These are phyloP conservation scores for Eretmochelys imbricata DNA, from an alignment of 2,113 vertebrate species.

Conservation along the genomic window DNA sequence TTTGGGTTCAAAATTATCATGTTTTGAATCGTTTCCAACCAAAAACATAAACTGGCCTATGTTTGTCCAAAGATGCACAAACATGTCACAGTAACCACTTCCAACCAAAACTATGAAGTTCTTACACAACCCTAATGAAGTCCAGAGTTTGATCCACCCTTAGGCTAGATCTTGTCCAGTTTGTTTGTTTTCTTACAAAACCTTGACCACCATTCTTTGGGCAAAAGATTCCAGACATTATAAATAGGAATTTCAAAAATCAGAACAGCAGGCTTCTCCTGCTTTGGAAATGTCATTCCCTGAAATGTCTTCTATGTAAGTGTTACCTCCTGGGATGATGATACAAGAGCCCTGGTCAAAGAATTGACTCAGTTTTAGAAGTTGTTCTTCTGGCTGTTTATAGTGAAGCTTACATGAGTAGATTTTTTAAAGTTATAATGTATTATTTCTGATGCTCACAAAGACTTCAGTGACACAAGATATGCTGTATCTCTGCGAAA, in stretches of 20 bases:
- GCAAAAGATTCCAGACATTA: slow-evolving; percentile 9
- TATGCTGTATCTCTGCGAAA: neutral
- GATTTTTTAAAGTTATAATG: neutral
- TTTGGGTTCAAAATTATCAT: neutral
- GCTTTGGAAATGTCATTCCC: neutral
- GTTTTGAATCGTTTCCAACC: slow-evolving; percentile 8
- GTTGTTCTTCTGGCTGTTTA: neutral
- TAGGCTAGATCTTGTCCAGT: neutral
- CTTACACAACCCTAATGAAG: neutral
- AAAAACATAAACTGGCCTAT: neutral
- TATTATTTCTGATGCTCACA: neutral
- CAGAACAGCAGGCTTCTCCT: neutral
- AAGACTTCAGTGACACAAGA: neutral
- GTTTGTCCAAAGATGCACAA: slow-evolving; percentile 6
- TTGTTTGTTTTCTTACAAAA: neutral
- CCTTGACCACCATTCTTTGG: neutral
- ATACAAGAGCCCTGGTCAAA: neutral
- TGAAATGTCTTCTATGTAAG: neutral
- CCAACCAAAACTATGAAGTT: neutral
- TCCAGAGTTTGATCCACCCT: neutral
- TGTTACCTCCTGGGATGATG: rapidly evolving
- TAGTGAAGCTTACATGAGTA: neutral
- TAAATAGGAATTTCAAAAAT: neutral
- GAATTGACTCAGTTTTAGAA: neutral
- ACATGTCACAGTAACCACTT: neutral